Base-by-base conservation (phyloP, 2,113 vertebrate genomes). In the Bucco capensis region DNA sequence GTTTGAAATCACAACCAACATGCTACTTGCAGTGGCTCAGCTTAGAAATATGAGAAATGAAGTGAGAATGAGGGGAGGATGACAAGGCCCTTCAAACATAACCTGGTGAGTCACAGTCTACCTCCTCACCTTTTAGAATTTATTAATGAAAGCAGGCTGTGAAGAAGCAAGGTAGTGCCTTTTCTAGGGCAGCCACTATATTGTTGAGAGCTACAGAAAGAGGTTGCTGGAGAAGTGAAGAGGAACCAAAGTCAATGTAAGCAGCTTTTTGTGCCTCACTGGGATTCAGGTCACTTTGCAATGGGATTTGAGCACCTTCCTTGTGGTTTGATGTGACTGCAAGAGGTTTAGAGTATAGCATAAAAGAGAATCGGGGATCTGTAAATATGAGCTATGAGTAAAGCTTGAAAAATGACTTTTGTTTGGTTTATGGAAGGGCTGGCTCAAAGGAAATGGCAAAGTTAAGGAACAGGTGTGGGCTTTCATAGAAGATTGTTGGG, bases 381-480 rank as follows among this genome's bases (percentile, higher is more conserved):
- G 21, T 25, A 47, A 46, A 17, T 0, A 1, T 1, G 4, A 72
- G 19, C 30, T 47, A 3, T 9, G 57, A 40, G 49, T 42, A 84
- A 64, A 85, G 28, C 28, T 64, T 56, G 40, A 19, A 25, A 73
- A 65, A n/a, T 4, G 18, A 18, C 19, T 1, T 70, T 76, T 2
- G 3, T 44, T 64, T 51, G 67, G n/a, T 47, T 27, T 65, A 0
- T 12, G 53, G 58, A 53, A 73, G 54, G 37, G 37, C 14, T 61
- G 46, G 40, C 17, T 72, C 0, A 4, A 49, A 51, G 53, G 35
- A 60, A 6, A 30, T 5, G 9, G 21, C 33, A 37, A 51, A 72
- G 28, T 0, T 0, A 58, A 71, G 28, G 15, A 25, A 6, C 0
- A 0, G 8, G 14, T 4, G 16, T 7, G 46, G 33, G 33, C 7